Evolutionary conservation across 2,888 invertebrate genomes (phyloP).

Genomic region (Agrotis clavis): DNA sequence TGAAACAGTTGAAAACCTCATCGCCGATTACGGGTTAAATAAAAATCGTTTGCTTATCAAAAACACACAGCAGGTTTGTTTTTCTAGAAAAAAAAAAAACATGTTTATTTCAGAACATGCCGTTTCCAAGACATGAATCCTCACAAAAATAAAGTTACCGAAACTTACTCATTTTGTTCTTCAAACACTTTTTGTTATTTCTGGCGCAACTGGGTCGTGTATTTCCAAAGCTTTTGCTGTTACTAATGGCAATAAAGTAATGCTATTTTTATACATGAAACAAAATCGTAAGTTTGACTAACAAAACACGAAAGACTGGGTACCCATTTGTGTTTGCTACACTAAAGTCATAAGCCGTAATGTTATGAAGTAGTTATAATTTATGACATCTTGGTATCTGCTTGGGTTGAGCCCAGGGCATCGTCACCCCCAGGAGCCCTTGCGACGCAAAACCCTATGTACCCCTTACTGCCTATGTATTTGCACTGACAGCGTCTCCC

Average conservation of each 20-base stretch:
- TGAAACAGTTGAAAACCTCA: too few relatives aligned
- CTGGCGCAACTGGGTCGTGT: slow-evolving; percentile 14
- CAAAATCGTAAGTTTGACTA: slow-evolving; percentile 18
- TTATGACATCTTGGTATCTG: slow-evolving; percentile 67
- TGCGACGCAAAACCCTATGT: slow-evolving; percentile 71
- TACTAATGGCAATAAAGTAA: slow-evolving; percentile 17
- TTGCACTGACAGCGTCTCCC: slow-evolving; percentile 65
- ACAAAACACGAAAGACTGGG: neutral
- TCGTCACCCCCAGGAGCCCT: slow-evolving; percentile 79
- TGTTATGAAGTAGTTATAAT: slow-evolving; percentile 42
- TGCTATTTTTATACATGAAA: slow-evolving; percentile 32
- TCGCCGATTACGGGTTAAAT: neutral
- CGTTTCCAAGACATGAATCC: slow-evolving; percentile 22
- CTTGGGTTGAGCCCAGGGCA: slow-evolving; percentile 67
- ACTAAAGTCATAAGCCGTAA: slow-evolving; percentile 14
- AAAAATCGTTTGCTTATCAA: neutral
- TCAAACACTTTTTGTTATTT: slow-evolving; percentile 28
- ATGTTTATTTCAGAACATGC: slow-evolving; percentile 6
- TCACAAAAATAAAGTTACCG: slow-evolving; percentile 30
- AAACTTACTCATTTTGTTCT: slow-evolving; percentile 27
- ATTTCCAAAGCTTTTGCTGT: slow-evolving; percentile 8
- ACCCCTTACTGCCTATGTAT: slow-evolving; percentile 49
- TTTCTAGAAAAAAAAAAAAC: neutral
- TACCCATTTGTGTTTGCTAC: neutral
- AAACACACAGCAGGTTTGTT: neutral